Evolutionary conservation across 2,113 vertebrate species (phyloP).

Genomic region (Merops nubicus): DNA sequence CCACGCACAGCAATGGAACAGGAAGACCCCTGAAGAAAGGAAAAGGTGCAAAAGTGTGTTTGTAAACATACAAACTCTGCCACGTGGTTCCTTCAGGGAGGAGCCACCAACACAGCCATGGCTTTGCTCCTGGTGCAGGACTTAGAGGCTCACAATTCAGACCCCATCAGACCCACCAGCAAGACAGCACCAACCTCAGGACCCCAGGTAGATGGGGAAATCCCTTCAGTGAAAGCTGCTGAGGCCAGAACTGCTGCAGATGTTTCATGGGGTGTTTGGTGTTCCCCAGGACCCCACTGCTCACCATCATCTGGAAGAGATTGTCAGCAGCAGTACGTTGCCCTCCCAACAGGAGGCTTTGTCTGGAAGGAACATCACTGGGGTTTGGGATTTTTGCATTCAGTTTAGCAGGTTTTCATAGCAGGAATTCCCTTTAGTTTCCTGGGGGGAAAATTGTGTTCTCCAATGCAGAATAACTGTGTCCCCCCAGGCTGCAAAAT

Average conservation of each 20-base stretch:
- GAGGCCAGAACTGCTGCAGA: not conserved
- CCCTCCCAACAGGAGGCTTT: not conserved
- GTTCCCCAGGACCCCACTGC: not conserved
- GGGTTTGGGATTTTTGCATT: not conserved
- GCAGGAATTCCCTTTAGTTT: not conserved
- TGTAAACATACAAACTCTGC: not conserved
- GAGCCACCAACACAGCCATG: not conserved
- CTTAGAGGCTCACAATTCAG: not conserved
- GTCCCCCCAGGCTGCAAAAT: not conserved
- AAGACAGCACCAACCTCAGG: not conserved
- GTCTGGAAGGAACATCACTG: not conserved
- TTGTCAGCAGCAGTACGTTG: not conserved
- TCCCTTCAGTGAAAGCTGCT: not conserved
- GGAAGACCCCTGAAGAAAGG: not conserved
- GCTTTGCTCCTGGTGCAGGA: not conserved
- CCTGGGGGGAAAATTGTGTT: not conserved
- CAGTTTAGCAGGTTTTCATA: not conserved
- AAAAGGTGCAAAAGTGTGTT: not conserved
- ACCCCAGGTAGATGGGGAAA: not conserved
- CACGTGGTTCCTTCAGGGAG: fast-evolving
- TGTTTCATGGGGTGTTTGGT: not conserved
- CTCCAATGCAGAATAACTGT: not conserved
- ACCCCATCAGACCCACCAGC: not conserved
- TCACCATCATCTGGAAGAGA: not conserved
- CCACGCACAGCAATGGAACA: fast-evolving